Percentiles rank a stretch among this genome's conserved stretches.
Evolutionary conservation across 2,797 vertebrate genomes (phyloP).

Genomic region (Sebastiscus albofasciatus): DNA sequence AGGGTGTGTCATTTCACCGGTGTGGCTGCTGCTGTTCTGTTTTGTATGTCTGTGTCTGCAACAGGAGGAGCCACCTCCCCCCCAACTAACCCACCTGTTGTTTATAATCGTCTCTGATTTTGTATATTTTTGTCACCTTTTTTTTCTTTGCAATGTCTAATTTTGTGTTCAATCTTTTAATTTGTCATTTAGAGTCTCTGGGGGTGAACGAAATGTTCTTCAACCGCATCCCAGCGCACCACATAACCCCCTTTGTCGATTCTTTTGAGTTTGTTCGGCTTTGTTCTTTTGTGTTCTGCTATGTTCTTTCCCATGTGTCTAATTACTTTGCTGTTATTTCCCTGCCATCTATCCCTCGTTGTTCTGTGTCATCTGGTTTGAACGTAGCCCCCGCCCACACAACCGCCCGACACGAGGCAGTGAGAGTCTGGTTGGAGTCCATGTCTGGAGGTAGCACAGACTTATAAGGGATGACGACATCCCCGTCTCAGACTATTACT

Average conservation of each 20-base stretch:
- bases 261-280: conserved; percentile 64
- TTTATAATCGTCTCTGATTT: conserved; percentile 53
- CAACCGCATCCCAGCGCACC: conserved; percentile 46
- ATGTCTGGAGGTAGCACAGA: conserved; percentile 96
- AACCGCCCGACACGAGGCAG: conserved; percentile 92
- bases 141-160: conserved; percentile 64
- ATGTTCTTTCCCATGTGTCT: conserved; percentile 74
- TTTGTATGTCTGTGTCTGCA: conserved; percentile 33
- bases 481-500: conserved; percentile 54
- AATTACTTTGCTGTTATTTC: conserved; percentile 75
- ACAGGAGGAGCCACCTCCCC: conserved; percentile 34
- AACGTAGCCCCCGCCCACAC: conserved; percentile 92
- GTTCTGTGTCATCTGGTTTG: conserved; percentile 73
- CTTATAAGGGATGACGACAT: conserved; percentile 57
- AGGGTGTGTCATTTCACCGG: conserved; percentile 24
- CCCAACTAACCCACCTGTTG: conserved; percentile 63
- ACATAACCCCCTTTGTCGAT: conserved; percentile 59
- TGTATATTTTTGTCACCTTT: conserved; percentile 45
- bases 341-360: conserved; percentile 64
- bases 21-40: conserved; percentile 58
- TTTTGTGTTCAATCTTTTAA: conserved; percentile 63
- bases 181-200: conserved; percentile 51
- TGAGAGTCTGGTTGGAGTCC: conserved; percentile 99
- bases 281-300: conserved; percentile 69
- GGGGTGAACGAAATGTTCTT: conserved; percentile 40